These are phyloP conservation scores for Spilogale gracilis DNA, from an alignment of 2,113 vertebrate genomes.

Conservation along the genomic window DNA sequence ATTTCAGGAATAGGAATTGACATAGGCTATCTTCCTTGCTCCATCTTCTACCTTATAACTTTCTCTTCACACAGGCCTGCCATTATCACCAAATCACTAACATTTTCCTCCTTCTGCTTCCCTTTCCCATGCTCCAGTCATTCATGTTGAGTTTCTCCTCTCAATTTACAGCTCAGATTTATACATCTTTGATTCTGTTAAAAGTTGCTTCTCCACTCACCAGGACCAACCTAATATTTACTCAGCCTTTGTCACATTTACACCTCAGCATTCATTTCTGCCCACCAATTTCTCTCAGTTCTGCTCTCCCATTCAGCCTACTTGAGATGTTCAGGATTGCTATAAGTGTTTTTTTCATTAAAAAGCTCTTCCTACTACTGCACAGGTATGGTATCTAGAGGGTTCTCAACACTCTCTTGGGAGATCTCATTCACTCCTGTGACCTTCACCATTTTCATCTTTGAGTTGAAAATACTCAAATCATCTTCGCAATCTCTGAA, in stretches of 20 bases:
- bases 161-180: neutral
- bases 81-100: conserved; percentile 65
- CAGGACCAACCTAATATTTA: neutral
- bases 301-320: neutral
- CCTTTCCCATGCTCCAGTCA: neutral
- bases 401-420: neutral
- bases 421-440: neutral
- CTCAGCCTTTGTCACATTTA: neutral
- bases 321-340: neutral
- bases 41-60: conserved; percentile 27
- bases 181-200: neutral
- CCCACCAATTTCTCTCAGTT: neutral
- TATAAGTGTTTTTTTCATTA: neutral
- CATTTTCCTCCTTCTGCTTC: conserved; percentile 41
- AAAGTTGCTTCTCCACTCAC: neutral
- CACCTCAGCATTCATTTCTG: neutral
- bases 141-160: neutral
- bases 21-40: neutral
- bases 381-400: neutral
- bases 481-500: neutral
- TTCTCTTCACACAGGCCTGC: conserved; percentile 16
- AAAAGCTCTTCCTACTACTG: neutral
- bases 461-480: neutral
- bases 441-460: conserved; percentile 1
- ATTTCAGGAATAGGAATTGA: conserved; percentile 22